Base-by-base conservation (phyloP, 2,113 vertebrate genomes). In the Garra rufa region DNA sequence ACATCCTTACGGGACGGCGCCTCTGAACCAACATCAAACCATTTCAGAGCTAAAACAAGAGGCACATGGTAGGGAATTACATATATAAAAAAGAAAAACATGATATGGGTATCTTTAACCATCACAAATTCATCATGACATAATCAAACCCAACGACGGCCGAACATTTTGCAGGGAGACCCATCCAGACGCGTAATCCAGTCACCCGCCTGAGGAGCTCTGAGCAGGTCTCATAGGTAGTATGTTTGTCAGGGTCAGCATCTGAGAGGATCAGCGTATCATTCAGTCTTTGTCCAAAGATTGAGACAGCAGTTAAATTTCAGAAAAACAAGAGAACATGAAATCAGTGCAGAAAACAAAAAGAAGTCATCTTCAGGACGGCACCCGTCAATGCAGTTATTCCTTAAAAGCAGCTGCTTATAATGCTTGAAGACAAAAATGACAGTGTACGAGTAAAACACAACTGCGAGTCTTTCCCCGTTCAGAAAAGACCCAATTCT, bases 221-320 rank as follows among this genome's bases (percentile, higher is more conserved):
- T 63, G 63, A 78, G 76, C 67, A 73, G 75, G 76, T 81, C 69
- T 81, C 41, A 34, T 85, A 89, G 88, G 88, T 89, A 89, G 88
- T 89, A 76, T 75, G 46, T 59, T 87, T 78, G 46, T 83, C 69
- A n/a, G 61, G 78, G 24, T 81, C 43, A 61, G 78, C 75, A 84
- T 83, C 67, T 24, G 75, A 83, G 74, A 46, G 70, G 67, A 80
- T 46, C n/a, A 41, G 43, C 71, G 43, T 43, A 43, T 83, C 83
- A 86, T 67, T 85, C 76, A 76, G 85, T 89, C 24, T 61, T 83
- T 52, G 67, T 65, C 73, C 52, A 73, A 80, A 79, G 24, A 26
- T 82, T 34, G 59, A 79, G 93, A 93, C 92, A 94, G 94, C 91
- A 92, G 94, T 92, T 92, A 48, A 28, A 73, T 79, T 91, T 88